These are phyloP conservation scores for Sebastes minor DNA, from an alignment of 2,797 vertebrate genomes.

Conservation along the genomic window DNA sequence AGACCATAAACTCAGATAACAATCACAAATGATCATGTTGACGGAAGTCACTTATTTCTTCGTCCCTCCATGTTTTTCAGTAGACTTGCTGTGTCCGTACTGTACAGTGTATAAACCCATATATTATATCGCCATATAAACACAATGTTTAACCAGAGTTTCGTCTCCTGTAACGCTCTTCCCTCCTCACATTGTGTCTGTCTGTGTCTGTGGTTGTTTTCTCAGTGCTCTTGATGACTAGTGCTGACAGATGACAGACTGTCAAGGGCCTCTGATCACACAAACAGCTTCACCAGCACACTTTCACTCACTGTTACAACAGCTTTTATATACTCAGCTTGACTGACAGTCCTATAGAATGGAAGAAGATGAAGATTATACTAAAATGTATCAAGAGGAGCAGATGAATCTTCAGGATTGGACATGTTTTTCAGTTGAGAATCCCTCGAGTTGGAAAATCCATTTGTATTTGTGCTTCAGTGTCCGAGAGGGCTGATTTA, in stretches of 20 bases:
- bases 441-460: background rate
- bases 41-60: background rate
- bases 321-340: slow-evolving; percentile 11
- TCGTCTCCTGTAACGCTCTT: slow-evolving; percentile 19
- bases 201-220: slow-evolving; percentile 67
- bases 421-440: background rate
- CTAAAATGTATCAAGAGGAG: background rate
- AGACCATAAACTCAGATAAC: too few species aligned
- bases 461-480: background rate
- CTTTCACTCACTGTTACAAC: slow-evolving; percentile 57
- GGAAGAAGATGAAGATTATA: background rate
- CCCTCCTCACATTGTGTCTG: slow-evolving; percentile 26
- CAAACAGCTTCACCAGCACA: slow-evolving; percentile 60
- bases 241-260: slow-evolving; percentile 76
- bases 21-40: background rate
- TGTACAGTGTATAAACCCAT: background rate
- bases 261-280: slow-evolving; percentile 74
- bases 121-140: slow-evolving; percentile 16
- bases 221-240: slow-evolving; percentile 48
- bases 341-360: background rate
- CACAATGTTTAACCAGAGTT: slow-evolving; percentile 36
- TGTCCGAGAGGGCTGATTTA: background rate
- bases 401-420: background rate
- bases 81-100: background rate
- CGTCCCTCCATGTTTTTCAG: background rate